Evolutionary conservation across 2,888 invertebrate genomes (phyloP).

Genomic region (Pheosia gnoma): DNA sequence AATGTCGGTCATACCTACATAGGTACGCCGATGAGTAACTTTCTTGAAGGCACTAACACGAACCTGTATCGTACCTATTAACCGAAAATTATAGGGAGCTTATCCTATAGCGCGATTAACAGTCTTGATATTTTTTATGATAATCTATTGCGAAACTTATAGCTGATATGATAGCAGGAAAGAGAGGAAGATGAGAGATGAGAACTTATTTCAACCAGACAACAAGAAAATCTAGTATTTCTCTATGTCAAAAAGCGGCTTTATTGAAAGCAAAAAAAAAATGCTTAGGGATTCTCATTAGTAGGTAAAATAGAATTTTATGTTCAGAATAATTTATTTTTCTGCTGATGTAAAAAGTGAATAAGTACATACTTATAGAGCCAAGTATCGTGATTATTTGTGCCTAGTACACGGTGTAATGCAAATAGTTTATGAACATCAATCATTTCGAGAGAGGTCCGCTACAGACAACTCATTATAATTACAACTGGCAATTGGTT

Average conservation of each 20-base stretch:
- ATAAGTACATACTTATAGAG: neutral
- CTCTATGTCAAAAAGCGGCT: no score
- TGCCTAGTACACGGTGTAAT: slow-evolving; percentile 26
- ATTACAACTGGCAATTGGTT: slow-evolving; percentile 15
- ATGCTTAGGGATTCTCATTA: no score
- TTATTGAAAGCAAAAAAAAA: no score
- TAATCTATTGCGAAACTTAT: neutral
- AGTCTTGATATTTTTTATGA: slow-evolving; percentile 37
- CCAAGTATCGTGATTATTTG: slow-evolving; percentile 32
- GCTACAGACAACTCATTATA: slow-evolving; percentile 22
- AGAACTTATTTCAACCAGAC: no score
- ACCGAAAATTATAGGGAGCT: slow-evolving; percentile 41
- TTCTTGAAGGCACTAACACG: slow-evolving; percentile 27
- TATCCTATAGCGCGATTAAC: slow-evolving; percentile 30
- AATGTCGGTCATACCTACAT: slow-evolving; percentile 4
- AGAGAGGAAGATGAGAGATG: no score
- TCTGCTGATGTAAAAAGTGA: no score
- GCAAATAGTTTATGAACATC: slow-evolving; percentile 43
- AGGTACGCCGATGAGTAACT: slow-evolving; percentile 32
- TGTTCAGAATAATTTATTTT: no score
- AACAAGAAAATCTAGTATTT: no score
- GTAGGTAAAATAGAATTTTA: no score
- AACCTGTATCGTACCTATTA: slow-evolving; percentile 6
- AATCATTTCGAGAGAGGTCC: slow-evolving; percentile 45
- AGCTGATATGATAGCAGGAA: no score